Base-by-base conservation (phyloP, 35 echinoderm and acorn worm genomes). In the Patiria miniata region DNA sequence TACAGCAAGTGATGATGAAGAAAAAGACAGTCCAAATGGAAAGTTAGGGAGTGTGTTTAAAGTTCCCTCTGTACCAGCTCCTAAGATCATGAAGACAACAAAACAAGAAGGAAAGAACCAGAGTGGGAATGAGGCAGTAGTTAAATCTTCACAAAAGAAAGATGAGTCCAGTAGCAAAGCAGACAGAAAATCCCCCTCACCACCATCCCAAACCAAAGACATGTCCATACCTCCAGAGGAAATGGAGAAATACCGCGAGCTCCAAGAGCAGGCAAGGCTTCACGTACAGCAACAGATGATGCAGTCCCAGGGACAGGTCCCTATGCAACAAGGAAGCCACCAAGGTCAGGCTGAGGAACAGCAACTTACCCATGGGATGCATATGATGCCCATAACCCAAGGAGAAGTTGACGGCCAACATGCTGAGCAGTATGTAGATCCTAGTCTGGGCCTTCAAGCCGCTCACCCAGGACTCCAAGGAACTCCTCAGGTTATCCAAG, bases 201-300 rank as follows among this genome's bases (percentile, higher is more conserved):
- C 28, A 30, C 22, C 28, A 60, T 22, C 39, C 15, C 29, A 84
- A 39, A 21, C 80, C 7, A 84, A 84, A n/a, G 33, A 40, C 38
- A 36, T 84, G 82, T 59, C 80, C 8, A 95, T 95, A 47, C 85
- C 86, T 56, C 93, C 93, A 40, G 93, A 91, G 30, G 93, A 95
- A 53, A 91, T 95, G 88, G 89, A 95, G 34, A 95, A 95, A 51
- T 95, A 95, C 39, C 61, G 90, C 18, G 90, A 95, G 40, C 65
- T 95, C 6, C 90, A 95, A 68, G 90, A 95, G 83, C 91, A 89
- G 55, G 93, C 93, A 32, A 86, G 90, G 34, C 77, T 91, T 17
- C 93, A 95, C 89, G 93, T 95, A 5, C 93, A 95, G 37, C 90
- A 95, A 37, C 85, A 95, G 55, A 80, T 95, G 90, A 88, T 95